Evolutionary conservation across 1,140 invertebrate species (phyloP).

Genomic region (Eubasilissa regina): DNA sequence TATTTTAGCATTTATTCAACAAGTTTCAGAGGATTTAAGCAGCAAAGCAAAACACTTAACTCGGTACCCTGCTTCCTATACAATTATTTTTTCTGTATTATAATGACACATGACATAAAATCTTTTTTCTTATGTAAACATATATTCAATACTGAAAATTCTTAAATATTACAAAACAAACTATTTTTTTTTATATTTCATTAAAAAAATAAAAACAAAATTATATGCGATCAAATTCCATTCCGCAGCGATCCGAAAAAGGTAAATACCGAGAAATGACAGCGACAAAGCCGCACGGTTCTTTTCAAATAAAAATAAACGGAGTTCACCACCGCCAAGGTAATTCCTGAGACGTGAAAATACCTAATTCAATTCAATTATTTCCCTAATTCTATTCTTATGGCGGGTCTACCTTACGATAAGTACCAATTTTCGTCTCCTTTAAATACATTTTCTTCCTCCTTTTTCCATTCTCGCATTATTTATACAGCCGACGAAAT

Average conservation of each 20-base stretch:
- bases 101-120: no score
- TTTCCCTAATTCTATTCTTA: slow-evolving; percentile 47
- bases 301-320: slow-evolving; percentile 42
- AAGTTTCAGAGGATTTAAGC: no score
- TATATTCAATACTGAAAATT: no score
- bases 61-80: no score
- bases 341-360: slow-evolving; percentile 40
- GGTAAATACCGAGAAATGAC: not conserved
- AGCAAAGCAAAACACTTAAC: no score
- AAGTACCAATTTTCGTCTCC: slow-evolving; percentile 42
- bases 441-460: slow-evolving; percentile 27
- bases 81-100: no score
- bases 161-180: no score
- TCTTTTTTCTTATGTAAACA: no score
- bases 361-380: slow-evolving; percentile 51
- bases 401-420: slow-evolving; percentile 37
- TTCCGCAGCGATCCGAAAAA: not conserved
- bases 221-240: not conserved
- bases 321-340: slow-evolving; percentile 29
- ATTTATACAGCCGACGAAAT: not conserved
- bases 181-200: no score
- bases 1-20: no score
- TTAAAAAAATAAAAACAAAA: no score
- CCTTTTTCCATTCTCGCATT: slow-evolving; percentile 18
- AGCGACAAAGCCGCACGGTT: slow-evolving; percentile 13